Percentiles rank a stretch among this genome's conserved stretches.
These are phyloP conservation scores for Diachasmimorpha longicaudata DNA, from an alignment of 1,140 invertebrate genomes.

Conservation along the genomic window DNA sequence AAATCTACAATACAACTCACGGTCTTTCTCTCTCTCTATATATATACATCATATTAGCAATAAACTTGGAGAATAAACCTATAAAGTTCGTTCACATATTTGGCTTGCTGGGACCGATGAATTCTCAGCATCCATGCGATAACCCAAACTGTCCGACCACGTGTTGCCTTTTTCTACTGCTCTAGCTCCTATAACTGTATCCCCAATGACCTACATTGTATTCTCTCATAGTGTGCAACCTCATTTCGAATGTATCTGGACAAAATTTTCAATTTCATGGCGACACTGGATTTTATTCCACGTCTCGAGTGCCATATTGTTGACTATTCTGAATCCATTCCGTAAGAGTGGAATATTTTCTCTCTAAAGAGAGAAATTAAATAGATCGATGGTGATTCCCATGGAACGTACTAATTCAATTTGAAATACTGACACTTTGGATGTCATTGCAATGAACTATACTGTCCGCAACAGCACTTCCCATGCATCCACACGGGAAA, in stretches of 20 bases:
- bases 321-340: no score
- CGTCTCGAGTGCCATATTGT: no score
- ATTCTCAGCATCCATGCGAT: conserved; percentile 4
- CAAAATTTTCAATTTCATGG: background rate
- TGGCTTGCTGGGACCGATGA: background rate
- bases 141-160: conserved; percentile 15
- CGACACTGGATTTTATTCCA: no score
- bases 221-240: background rate
- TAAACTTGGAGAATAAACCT: conserved; percentile 13
- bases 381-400: no score
- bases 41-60: conserved; percentile 15
- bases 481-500: background rate
- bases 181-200: background rate
- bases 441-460: no score
- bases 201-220: background rate
- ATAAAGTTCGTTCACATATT: conserved; percentile 20
- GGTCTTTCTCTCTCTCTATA: no score
- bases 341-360: no score
- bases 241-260: background rate
- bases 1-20: conserved; percentile 22
- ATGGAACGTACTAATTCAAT: no score
- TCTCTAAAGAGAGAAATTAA: no score
- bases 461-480: no score
- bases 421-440: no score
- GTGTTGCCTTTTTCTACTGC: conserved; percentile 9